Percentiles rank a stretch among this genome's conserved stretches.
Evolutionary conservation across 2,113 vertebrate species (phyloP).

Genomic region (Beaufortia kweichowensis): DNA sequence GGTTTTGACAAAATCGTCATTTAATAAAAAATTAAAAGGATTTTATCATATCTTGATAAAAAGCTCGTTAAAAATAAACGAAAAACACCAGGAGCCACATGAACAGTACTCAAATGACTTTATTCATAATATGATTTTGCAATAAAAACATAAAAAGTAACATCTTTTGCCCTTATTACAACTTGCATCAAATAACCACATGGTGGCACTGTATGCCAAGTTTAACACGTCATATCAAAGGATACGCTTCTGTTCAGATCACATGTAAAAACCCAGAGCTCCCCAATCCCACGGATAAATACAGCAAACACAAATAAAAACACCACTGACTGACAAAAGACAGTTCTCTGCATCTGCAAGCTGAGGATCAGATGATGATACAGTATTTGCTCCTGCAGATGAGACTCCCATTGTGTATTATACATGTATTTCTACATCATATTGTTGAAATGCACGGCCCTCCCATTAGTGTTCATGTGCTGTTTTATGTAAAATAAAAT

Average conservation of each 20-base stretch:
- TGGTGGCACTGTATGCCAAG: conserved; percentile 78
- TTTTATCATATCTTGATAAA: neutral
- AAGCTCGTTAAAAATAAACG: neutral
- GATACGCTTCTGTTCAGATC: conserved; percentile 64
- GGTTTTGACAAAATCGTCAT: no score
- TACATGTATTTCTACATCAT: conserved; percentile 49
- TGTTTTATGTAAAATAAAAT: conserved; percentile 16
- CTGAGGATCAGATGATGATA: conserved; percentile 9
- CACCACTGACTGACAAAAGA: conserved; percentile 67
- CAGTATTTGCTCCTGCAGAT: conserved; percentile 54
- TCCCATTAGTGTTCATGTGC: conserved; percentile 24
- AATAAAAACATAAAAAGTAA: conserved; percentile 79
- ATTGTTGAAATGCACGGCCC: conserved; percentile 57
- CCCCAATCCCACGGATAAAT: conserved; percentile 63
- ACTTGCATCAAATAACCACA: conserved; percentile 79
- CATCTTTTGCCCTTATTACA: conserved; percentile 71
- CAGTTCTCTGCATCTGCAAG: neutral
- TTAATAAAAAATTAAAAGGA: no score
- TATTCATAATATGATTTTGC: conserved; percentile 78
- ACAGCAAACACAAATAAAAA: conserved; percentile 70
- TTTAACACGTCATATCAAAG: conserved; percentile 69
- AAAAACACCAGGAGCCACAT: neutral
- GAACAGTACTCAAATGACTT: conserved; percentile 77
- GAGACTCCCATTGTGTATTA: conserved; percentile 65
- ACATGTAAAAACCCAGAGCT: conserved; percentile 42